phyloP scores from a whole-genome alignment of 2,113 vertebrate species.

The Columba livia region DNA sequence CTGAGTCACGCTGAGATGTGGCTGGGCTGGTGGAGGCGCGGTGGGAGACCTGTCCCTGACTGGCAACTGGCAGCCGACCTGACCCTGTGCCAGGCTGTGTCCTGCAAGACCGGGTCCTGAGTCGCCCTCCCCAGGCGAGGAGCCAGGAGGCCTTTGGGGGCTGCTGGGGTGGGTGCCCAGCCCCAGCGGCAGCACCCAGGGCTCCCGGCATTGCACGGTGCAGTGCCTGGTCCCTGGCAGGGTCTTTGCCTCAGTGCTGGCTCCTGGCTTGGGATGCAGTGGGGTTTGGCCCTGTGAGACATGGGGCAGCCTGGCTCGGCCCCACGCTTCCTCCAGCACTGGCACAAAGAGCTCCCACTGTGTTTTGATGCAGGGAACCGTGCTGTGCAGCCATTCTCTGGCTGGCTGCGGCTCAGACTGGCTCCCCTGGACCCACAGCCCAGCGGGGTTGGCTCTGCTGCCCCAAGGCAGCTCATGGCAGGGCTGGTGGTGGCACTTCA shows the following conservation, averaged over 20 bases:
- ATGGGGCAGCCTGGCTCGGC: neutral
- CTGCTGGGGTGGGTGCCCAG: neutral
- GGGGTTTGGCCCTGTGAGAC: neutral
- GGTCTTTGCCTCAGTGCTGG: neutral
- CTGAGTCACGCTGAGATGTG: neutral
- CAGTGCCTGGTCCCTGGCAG: accelerated
- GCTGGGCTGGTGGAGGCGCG: neutral
- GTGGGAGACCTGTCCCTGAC: neutral
- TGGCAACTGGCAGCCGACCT: neutral
- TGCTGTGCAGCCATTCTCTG: neutral
- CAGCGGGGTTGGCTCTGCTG: neutral
- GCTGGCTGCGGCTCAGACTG: neutral
- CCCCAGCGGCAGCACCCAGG: accelerated
- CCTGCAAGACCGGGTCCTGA: accelerated
- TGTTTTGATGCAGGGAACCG: accelerated
- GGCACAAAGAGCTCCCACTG: neutral
- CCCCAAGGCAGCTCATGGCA: accelerated
- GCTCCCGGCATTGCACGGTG: neutral
- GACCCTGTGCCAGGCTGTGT: accelerated
- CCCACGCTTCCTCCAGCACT: accelerated
- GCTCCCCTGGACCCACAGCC: neutral
- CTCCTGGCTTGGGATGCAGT: neutral
- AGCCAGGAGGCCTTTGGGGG: neutral
- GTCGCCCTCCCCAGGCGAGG: neutral
- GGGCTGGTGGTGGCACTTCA: neutral